A percentile compares a stretch with the other conserved stretches of the same genome.
Evolutionary conservation across 2,113 vertebrate genomes (phyloP).

Genomic region (Archilochus colubris): DNA sequence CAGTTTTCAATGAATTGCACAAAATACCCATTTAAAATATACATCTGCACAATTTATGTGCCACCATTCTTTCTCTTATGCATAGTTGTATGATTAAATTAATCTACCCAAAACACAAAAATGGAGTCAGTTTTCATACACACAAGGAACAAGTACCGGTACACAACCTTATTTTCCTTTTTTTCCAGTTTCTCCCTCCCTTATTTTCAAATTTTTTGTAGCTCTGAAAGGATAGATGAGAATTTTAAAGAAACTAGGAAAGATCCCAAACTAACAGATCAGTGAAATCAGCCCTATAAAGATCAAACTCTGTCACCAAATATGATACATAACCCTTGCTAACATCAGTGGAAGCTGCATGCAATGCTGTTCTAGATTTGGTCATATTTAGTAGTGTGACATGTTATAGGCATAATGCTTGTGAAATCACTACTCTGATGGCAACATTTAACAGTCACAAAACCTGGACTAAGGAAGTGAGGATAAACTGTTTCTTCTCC

Average conservation of each 20-base stretch:
- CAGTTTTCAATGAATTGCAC: constrained; percentile 74
- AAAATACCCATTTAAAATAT: constrained; percentile 71
- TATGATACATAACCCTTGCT: background rate
- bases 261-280: constrained; percentile 61
- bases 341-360: constrained; percentile 13
- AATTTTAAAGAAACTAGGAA: constrained; percentile 60
- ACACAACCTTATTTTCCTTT: constrained; percentile 11
- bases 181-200: constrained; percentile 56
- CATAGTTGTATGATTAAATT: constrained; percentile 78
- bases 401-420: background rate
- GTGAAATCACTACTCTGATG: background rate
- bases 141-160: constrained; percentile 54
- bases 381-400: background rate
- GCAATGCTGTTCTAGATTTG: constrained; percentile 7
- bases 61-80: constrained; percentile 74
- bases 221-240: constrained; percentile 39
- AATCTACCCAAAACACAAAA: constrained; percentile 65
- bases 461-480: background rate
- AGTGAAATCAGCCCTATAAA: constrained; percentile 43
- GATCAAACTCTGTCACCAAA: constrained; percentile 13
- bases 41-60: constrained; percentile 63
- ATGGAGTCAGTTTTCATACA: constrained; percentile 68
- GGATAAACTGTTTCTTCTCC: background rate
- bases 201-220: constrained; percentile 60
- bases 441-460: constrained; percentile 15